Conservation (phyloP, 2,888 invertebrate genomes). For the Diploptera punctata region DNA sequence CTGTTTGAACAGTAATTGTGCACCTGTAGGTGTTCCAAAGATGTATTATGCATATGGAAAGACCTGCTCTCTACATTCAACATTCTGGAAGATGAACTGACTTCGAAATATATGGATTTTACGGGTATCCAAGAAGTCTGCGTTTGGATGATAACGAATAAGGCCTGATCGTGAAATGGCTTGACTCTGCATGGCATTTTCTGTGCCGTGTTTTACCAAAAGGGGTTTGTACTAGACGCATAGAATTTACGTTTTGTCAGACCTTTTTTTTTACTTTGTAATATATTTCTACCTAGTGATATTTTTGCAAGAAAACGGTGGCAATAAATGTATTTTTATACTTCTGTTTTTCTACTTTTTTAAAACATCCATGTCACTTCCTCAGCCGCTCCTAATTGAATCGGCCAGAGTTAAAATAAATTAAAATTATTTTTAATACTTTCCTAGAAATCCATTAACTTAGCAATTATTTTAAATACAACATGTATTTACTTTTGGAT, state of each 20-base stretch:
- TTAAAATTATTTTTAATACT: too few relatives aligned
- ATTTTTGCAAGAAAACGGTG: conserved; percentile 40
- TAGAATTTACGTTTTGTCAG: background rate
- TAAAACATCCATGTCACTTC: too few relatives aligned
- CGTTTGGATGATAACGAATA: background rate
- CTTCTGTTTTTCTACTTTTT: background rate
- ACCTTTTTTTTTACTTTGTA: conserved; percentile 33
- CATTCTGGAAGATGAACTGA: background rate
- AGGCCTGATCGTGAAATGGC: background rate
- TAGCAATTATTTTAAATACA: too few relatives aligned
- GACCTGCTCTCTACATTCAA: too few relatives aligned
- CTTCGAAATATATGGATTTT: background rate
- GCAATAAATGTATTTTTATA: conserved; percentile 38
- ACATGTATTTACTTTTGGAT: too few relatives aligned
- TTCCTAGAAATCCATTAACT: too few relatives aligned
- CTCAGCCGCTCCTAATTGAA: background rate
- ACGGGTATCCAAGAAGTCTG: background rate
- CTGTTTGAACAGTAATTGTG: too few relatives aligned
- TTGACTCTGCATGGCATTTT: too few relatives aligned
- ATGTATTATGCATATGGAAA: background rate
- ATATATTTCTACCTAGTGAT: conserved; percentile 31
- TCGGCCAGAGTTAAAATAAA: too few relatives aligned
- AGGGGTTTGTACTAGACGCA: background rate
- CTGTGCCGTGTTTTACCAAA: too few relatives aligned
- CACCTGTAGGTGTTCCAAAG: background rate